A percentile compares a stretch with the other conserved stretches of the same genome.
Conservation (phyloP, 1,140 invertebrate genomes). For the Tetragonula clypearis region DNA sequence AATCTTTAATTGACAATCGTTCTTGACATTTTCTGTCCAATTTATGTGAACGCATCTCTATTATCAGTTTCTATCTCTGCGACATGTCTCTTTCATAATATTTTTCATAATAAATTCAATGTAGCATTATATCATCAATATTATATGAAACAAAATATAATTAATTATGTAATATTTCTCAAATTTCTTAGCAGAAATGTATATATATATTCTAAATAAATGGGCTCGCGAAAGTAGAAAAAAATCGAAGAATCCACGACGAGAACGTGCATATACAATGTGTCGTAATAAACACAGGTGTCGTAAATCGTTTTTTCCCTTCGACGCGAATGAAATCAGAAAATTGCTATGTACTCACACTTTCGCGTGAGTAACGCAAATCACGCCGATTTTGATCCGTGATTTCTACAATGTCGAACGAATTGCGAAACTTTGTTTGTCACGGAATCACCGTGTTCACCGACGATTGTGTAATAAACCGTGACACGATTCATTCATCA, state of each 20-base stretch:
- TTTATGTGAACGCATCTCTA: not conserved
- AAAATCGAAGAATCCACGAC: not conserved
- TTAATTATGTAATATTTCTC: not conserved
- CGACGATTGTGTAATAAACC: not conserved
- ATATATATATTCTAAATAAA: not conserved
- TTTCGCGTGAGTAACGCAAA: not conserved
- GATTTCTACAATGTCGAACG: constrained; percentile 4
- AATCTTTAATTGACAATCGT: not conserved
- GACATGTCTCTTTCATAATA: too few species aligned
- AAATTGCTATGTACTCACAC: too few species aligned
- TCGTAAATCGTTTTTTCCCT: not conserved
- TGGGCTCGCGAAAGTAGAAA: not conserved
- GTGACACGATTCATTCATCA: constrained; percentile 4
- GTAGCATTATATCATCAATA: too few species aligned
- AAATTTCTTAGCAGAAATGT: not conserved
- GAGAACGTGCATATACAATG: not conserved
- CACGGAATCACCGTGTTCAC: not conserved
- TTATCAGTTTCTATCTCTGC: not conserved
- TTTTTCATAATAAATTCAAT: too few species aligned
- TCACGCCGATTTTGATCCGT: not conserved
- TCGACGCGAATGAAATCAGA: not conserved
- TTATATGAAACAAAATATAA: too few species aligned
- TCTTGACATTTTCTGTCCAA: not conserved
- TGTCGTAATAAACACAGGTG: not conserved
- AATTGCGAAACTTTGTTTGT: constrained; percentile 11